phyloP scores from a whole-genome alignment of 2,113 vertebrate species.

The Nycticryphes semicollaris region DNA sequence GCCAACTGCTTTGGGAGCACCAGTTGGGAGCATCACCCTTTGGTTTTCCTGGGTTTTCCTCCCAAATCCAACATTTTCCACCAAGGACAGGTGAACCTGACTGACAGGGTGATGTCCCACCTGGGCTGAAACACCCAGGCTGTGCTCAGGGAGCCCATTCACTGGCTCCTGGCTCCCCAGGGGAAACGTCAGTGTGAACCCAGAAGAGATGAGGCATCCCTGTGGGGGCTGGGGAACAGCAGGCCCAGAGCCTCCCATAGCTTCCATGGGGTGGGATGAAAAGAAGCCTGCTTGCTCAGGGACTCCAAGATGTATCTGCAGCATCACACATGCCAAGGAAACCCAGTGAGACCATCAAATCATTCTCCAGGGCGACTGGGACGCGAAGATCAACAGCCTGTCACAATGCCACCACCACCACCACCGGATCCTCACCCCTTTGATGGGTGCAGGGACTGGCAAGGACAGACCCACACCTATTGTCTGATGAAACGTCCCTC shows the following conservation, averaged over 20 bases:
- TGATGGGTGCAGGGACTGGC: fast-evolving
- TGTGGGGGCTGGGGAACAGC: fast-evolving
- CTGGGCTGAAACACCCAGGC: neutral
- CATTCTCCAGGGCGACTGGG: neutral
- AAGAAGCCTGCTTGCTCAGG: neutral
- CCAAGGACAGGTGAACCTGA: neutral
- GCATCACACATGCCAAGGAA: neutral
- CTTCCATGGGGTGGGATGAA: neutral
- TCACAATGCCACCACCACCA: neutral
- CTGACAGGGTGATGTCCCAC: neutral
- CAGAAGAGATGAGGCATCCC: fast-evolving
- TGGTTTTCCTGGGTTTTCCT: neutral
- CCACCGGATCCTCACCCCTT: neutral
- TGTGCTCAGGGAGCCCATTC: neutral
- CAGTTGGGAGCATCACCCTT: neutral
- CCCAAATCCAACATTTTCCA: neutral
- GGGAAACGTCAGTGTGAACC: neutral
- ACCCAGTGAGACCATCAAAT: neutral
- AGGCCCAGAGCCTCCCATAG: neutral
- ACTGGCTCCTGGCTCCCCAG: fast-evolving
- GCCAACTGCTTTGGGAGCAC: neutral
- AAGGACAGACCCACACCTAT: neutral
- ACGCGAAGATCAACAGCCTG: neutral
- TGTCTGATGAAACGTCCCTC: fast-evolving
- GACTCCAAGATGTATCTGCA: neutral